Conservation (phyloP, 2,113 vertebrate species). For the Daboia siamensis region DNA sequence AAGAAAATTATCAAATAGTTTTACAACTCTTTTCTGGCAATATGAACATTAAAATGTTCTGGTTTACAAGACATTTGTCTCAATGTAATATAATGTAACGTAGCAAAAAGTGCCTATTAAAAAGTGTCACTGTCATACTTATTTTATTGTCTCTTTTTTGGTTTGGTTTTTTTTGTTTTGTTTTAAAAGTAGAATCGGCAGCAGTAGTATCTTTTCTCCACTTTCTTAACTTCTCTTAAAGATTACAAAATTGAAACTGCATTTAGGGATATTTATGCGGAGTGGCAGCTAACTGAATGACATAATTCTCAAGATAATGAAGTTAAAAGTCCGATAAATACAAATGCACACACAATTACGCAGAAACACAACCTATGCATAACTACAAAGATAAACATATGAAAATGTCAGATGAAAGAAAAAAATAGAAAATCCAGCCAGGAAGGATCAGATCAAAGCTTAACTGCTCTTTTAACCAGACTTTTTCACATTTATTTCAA, state of each 20-base stretch:
- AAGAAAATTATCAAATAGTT: neutral
- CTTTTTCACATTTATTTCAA: slow-evolving; percentile 35
- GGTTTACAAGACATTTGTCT: neutral
- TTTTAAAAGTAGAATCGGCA: neutral
- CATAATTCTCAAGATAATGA: neutral
- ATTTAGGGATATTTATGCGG: neutral
- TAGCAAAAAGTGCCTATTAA: neutral
- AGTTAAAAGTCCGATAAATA: neutral
- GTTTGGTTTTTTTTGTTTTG: too few relatives aligned
- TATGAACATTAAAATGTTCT: neutral
- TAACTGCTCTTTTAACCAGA: slow-evolving; percentile 41
- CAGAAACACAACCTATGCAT: neutral
- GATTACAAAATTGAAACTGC: neutral
- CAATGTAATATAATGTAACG: neutral
- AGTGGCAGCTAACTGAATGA: neutral
- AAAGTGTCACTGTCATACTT: neutral
- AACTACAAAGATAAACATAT: neutral
- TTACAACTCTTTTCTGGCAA: neutral
- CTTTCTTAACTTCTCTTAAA: neutral
- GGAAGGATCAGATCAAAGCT: slow-evolving; percentile 27
- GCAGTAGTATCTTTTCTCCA: neutral
- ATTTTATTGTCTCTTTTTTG: too few relatives aligned
- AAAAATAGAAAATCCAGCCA: neutral
- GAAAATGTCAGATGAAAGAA: neutral
- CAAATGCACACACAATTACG: neutral